A percentile compares a stretch with the other conserved stretches of the same genome.
Evolutionary conservation across 23 tunicate species (phyloP).

Genomic region (Halocynthia roretzi): DNA sequence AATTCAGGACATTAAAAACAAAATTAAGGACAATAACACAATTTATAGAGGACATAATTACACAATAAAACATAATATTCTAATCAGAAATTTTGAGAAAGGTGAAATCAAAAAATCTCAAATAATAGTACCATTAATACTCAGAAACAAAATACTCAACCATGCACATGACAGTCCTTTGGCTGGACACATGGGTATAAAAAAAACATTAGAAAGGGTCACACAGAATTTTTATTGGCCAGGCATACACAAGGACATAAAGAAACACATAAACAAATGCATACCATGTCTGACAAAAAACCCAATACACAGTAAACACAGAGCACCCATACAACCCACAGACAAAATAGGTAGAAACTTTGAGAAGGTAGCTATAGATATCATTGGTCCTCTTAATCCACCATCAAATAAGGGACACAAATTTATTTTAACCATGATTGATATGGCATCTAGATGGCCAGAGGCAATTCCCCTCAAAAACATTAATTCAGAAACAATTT

Average conservation of each 20-base stretch:
- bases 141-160: slow-evolving; percentile 5
- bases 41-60: no score
- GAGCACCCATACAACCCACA: slow-evolving; percentile 17
- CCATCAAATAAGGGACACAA: slow-evolving; percentile 24
- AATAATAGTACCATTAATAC: slow-evolving; percentile 8
- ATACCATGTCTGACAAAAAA: slow-evolving; percentile 24
- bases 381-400: slow-evolving; percentile 28
- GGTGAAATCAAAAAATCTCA: no score
- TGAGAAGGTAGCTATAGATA: slow-evolving; percentile 28
- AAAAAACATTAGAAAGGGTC: slow-evolving; percentile 28
- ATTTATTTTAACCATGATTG: slow-evolving; percentile 20
- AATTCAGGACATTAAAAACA: no score
- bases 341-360: slow-evolving; percentile 24
- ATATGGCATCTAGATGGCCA: slow-evolving; percentile 31
- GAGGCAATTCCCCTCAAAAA: slow-evolving; percentile 28
- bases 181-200: slow-evolving; percentile 36
- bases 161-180: slow-evolving; percentile 28
- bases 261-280: slow-evolving; percentile 17
- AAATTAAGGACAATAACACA: no score
- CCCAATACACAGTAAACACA: slow-evolving; percentile 1
- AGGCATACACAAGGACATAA: slow-evolving; percentile 9
- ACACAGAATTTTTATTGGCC: slow-evolving; percentile 21
- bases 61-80: no score
- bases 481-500: no score
- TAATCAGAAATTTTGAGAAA: no score